Percentiles rank a stretch among this genome's conserved stretches.
phyloP scores from a whole-genome alignment of 2,888 invertebrate genomes.

The Cepaea hortensis region DNA sequence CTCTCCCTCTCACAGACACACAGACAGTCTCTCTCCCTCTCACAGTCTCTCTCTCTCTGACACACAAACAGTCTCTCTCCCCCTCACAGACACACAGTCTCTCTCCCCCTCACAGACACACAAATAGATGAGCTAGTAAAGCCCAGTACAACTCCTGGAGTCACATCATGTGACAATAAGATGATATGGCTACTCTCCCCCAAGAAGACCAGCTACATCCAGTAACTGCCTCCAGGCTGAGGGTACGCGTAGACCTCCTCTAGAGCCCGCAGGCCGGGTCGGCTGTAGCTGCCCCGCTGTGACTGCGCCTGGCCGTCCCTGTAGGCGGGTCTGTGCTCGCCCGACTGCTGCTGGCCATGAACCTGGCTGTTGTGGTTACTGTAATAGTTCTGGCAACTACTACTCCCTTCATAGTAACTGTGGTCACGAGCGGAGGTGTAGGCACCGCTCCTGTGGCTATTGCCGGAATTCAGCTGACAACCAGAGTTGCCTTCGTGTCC shows the following conservation, averaged over 20 bases:
- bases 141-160: conserved; percentile 20
- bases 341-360: neutral
- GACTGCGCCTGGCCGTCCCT: neutral
- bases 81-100: too few species aligned
- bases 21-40: too few species aligned
- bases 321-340: neutral
- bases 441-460: neutral
- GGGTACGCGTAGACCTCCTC: neutral
- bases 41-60: too few species aligned
- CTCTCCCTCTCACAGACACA: too few species aligned
- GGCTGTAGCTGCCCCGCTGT: neutral
- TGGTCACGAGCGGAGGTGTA: neutral
- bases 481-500: conserved; percentile 22
- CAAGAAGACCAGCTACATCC: conserved; percentile 19
- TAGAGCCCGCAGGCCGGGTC: conserved; percentile 18
- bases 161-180: neutral
- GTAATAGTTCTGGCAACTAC: conserved; percentile 18
- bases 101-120: neutral
- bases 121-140: neutral
- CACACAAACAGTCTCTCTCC: too few species aligned
- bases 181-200: neutral
- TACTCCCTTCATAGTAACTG: neutral
- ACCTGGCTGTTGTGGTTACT: neutral
- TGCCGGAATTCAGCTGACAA: neutral
- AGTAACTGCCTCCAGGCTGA: conserved; percentile 39